Base-by-base conservation (phyloP, 2,888 invertebrate genomes). In the Carabus problematicus region DNA sequence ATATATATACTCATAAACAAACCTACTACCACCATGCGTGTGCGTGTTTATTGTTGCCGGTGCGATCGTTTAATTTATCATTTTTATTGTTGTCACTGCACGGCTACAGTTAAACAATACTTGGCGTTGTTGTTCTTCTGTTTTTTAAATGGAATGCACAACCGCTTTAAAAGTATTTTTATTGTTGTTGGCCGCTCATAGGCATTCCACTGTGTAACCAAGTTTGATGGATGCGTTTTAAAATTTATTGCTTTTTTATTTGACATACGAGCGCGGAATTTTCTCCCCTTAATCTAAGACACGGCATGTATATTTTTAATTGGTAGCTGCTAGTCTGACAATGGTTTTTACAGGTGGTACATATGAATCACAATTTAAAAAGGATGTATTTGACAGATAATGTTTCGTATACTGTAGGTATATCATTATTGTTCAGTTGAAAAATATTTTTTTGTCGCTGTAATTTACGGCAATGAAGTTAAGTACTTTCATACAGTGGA, bases 191-290 rank as follows among this genome's bases (percentile, higher is more conserved):
- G 47, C 58, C 66, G 56, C 59, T 49, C 56, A 64, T 56, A 64
- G 56, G 45, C 45, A 64, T 64, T 56, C 16, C 47, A 43, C 18
- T 52, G 40, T 39, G 14, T 39, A 29, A 11, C 11, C 56, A 18
- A 8, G 60, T 67, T 67, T 67, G 67, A 67, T 67, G 60, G 54
- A 67, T 67, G 67, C 41, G 60, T 60, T 67, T 60, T 67, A 43
- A 67, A 67, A 67, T 67, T 67, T 67, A 67, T 67, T 52, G 67
- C 67, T 60, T 60, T 67, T 67, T 67, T 60, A 60, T 67, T 67
- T 67, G 54, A 60, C 52, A 29, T 59, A 8, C 18, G 9, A 41
- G n/a, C 19, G 58, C 45, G 58, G 14, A 52, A 52, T 52, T 9
- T 52, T 18, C 29, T 29, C 29, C 29, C 29, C 29, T 29, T 29